Conservation (phyloP, 2,888 invertebrate genomes). For the Leptothorax acervorum region DNA sequence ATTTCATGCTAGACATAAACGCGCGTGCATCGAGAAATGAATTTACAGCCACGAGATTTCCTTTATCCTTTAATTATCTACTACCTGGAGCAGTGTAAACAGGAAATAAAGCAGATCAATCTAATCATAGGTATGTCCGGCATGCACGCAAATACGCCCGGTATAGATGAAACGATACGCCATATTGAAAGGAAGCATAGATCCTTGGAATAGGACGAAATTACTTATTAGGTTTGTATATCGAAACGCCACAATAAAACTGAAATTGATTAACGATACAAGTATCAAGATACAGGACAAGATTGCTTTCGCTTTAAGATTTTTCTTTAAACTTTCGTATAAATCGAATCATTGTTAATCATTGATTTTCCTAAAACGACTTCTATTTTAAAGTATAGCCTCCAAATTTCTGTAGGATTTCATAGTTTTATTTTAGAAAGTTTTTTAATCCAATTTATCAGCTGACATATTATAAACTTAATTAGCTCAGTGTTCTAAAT, state of each 20-base stretch:
- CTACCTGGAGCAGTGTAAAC: constrained; percentile 29
- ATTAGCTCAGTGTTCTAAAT: neutral
- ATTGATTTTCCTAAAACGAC: neutral
- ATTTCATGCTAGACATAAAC: neutral
- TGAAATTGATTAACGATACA: neutral
- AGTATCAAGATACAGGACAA: neutral
- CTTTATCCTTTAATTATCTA: constrained; percentile 49
- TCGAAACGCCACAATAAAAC: constrained; percentile 27
- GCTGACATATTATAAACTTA: neutral
- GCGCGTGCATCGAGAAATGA: constrained; percentile 13
- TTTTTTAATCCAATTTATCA: neutral
- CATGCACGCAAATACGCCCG: constrained; percentile 21
- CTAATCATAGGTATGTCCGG: constrained; percentile 25
- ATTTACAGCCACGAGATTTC: constrained; percentile 16
- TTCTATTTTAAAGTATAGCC: neutral
- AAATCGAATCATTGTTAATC: neutral
- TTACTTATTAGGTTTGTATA: constrained; percentile 1
- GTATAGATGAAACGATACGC: constrained; percentile 21
- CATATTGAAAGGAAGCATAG: constrained; percentile 15
- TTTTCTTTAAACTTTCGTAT: neutral
- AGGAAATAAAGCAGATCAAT: constrained; percentile 53
- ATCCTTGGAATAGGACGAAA: constrained; percentile 8
- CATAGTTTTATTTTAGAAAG: neutral
- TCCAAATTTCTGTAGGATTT: neutral
- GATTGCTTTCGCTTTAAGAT: neutral